phyloP scores from a whole-genome alignment of 53 echinoderm and acorn worm genomes.

The Antedon mediterranea region DNA sequence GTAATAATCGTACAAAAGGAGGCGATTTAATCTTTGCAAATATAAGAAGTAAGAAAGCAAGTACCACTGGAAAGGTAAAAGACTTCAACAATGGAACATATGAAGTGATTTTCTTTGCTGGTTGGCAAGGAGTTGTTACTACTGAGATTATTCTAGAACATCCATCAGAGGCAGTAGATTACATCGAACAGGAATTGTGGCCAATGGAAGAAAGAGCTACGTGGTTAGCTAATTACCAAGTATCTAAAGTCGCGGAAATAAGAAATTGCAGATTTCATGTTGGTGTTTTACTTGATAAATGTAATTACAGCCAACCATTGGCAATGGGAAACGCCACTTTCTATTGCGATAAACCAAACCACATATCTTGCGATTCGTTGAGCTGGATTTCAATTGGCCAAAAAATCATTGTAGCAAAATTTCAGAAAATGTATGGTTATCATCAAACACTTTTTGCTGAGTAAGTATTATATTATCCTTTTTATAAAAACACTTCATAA shows the following conservation, averaged over 20 bases:
- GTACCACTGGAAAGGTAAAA: neutral
- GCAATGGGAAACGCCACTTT: neutral
- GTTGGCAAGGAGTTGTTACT: neutral
- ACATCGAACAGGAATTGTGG: neutral
- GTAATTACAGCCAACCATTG: neutral
- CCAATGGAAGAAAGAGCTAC: neutral
- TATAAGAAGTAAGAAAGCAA: neutral
- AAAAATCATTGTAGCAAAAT: neutral
- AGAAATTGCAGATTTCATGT: neutral
- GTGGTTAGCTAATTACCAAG: neutral
- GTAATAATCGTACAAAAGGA: neutral
- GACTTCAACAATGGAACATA: neutral
- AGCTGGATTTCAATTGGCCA: neutral
- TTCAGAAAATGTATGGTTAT: neutral
- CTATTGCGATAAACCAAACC: neutral
- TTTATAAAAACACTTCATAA: too few relatives aligned
- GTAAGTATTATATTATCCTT: too few relatives aligned
- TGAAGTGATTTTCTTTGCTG: neutral
- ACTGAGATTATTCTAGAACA: neutral
- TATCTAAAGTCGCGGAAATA: neutral
- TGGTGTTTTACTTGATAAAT: neutral
- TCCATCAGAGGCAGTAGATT: neutral
- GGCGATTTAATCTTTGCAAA: neutral
- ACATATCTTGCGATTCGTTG: neutral
- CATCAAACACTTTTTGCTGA: neutral